Evolutionary conservation across 1,140 invertebrate genomes (phyloP), one percentile per base, ranked within the genome.

Genomic region (Euwallacea fornicatus): DNA sequence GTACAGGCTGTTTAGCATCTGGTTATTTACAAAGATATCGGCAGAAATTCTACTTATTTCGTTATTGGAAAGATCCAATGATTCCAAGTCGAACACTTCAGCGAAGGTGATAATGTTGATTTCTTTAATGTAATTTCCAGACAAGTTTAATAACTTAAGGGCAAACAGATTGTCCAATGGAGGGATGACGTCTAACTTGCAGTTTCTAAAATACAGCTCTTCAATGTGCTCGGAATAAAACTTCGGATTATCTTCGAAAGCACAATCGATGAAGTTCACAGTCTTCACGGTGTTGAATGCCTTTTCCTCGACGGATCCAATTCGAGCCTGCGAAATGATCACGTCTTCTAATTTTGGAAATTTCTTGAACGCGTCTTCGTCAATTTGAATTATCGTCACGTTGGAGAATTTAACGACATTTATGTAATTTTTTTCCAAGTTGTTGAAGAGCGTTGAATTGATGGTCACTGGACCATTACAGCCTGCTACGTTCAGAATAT

Each of bases 11-110:
- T 67, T 69, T 7, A 79, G 60, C 50, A 76, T 72, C 50, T 56
- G 56, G 66, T 78, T 81, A 61, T 76, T 74, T 7, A 68, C 58
- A 53, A 78, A 78, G n/a, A 78, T 8, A 59, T 75, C 73, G 7
- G 68, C 65, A 9, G 73, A 72, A 10, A 81, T 46, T 42, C 73
- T 62, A 8, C 69, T 69, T n/a, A 81, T 76, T 56, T 79, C 76
- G 59, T 81, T 81, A 55, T 77, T 72, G 3, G 78, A 72, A 15
- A 82, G 67, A 68, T 73, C 66, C 2, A 82, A n/a, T 41, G 76
- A 71, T 67, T 78, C 74, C 33, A 79, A 72, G 58, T 75, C 62
- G 56, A 71, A 61, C 10, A 78, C 42, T 46, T 76, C 73, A 10
- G 75, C 53, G 53, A 82, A 79, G 7, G 74, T 73, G n/a, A 70